phyloP scores from a whole-genome alignment of 2,797 vertebrate genomes.

The Amniataba percoides region DNA sequence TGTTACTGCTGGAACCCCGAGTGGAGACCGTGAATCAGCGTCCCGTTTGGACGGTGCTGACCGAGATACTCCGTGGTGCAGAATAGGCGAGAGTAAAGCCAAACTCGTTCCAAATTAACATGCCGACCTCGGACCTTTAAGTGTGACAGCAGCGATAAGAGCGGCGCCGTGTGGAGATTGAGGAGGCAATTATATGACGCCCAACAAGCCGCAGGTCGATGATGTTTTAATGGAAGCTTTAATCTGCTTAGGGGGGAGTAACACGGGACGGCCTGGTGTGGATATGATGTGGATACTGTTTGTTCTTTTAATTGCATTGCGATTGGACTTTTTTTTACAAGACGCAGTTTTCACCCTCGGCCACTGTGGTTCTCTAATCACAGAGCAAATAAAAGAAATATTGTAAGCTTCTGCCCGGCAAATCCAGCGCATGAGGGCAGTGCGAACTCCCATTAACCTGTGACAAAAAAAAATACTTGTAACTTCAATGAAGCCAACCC shows the following conservation, averaged over 20 bases:
- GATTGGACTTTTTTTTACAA: slow-evolving; percentile 17
- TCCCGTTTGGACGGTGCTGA: background rate
- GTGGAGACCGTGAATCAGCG: background rate
- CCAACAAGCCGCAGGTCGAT: slow-evolving; percentile 48
- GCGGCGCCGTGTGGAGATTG: slow-evolving; percentile 28
- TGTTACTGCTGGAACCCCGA: background rate
- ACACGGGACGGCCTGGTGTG: background rate
- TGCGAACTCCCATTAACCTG: slow-evolving; percentile 35
- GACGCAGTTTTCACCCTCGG: background rate
- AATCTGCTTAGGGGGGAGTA: slow-evolving; percentile 48
- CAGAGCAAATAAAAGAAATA: slow-evolving; percentile 12
- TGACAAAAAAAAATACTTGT: slow-evolving; percentile 33
- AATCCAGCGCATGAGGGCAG: background rate
- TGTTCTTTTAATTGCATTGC: slow-evolving; percentile 12
- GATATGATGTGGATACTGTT: slow-evolving; percentile 34
- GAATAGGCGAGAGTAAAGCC: background rate
- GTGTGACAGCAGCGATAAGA: slow-evolving; percentile 49
- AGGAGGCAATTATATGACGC: slow-evolving; percentile 52
- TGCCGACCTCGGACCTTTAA: slow-evolving; percentile 43
- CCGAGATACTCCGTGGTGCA: background rate
- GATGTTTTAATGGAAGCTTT: slow-evolving; percentile 55
- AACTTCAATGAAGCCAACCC: slow-evolving; percentile 31
- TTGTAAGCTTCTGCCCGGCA: background rate
- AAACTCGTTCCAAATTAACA: slow-evolving; percentile 41
- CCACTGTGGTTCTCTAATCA: background rate